Conservation (phyloP, 2,888 invertebrate species). For the Drosophila mercatorum region DNA sequence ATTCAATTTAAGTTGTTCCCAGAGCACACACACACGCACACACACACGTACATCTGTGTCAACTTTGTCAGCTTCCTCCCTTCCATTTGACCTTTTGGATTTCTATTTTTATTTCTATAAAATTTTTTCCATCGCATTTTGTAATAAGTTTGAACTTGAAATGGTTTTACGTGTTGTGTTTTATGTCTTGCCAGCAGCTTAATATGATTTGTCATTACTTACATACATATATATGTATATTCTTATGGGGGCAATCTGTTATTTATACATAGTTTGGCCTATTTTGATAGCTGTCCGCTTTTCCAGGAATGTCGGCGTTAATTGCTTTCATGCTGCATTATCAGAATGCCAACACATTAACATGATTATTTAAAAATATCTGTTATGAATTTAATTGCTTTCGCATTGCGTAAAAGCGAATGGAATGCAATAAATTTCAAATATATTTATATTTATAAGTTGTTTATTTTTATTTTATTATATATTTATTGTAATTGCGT, state of each 20-base stretch:
- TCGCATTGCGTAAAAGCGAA: constrained; percentile 8
- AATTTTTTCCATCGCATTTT: constrained; percentile 29
- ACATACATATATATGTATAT: not conserved
- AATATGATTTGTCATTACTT: not conserved
- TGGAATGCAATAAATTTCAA: constrained; percentile 29
- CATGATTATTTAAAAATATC: constrained; percentile 7
- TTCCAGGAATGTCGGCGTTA: constrained; percentile 17
- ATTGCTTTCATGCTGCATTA: constrained; percentile 24
- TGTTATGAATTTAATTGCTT: constrained; percentile 22
- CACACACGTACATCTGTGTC: constrained; percentile 3
- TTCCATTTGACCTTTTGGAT: constrained; percentile 58
- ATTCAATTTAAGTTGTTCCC: constrained; percentile 69
- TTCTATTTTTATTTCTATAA: constrained; percentile 43
- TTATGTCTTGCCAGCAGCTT: constrained; percentile 13
- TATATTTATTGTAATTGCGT: not conserved
- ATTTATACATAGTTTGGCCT: constrained; percentile 25
- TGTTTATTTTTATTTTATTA: not conserved
- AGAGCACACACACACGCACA: constrained; percentile 22
- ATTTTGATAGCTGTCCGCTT: constrained; percentile 13
- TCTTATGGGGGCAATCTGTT: constrained; percentile 22
- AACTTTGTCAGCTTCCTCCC: constrained; percentile 12
- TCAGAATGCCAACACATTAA: constrained; percentile 16
- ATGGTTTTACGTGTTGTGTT: constrained; percentile 37
- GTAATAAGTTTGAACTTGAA: constrained; percentile 66
- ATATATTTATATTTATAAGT: constrained; percentile 1